Percentiles rank a stretch among this genome's conserved stretches.
Evolutionary conservation across 2,797 vertebrate species (phyloP).

Genomic region (Lacerta viridis): DNA sequence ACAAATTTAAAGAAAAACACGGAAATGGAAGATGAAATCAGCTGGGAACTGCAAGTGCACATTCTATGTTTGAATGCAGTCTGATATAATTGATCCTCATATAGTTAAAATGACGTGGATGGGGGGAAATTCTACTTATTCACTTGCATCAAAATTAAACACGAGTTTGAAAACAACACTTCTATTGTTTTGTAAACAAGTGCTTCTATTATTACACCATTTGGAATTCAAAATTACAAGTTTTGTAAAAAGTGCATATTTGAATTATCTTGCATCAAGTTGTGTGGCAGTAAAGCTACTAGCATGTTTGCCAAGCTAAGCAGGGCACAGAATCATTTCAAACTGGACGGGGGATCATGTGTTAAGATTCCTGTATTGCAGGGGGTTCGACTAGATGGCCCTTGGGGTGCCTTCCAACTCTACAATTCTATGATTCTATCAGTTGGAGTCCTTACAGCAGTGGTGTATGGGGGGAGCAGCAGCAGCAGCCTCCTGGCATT

Average conservation of each 20-base stretch:
- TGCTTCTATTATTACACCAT: not conserved
- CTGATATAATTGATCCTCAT: not conserved
- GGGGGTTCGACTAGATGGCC: too few species aligned
- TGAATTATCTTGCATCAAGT: not conserved
- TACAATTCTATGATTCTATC: too few species aligned
- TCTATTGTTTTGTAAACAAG: not conserved
- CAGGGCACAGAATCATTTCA: too few species aligned
- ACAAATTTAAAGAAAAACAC: not conserved
- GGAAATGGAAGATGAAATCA: constrained; percentile 23
- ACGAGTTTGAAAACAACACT: not conserved
- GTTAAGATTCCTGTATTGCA: too few species aligned
- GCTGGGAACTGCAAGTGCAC: constrained; percentile 20
- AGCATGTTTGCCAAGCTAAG: too few species aligned
- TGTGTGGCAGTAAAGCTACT: too few species aligned
- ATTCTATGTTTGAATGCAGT: not conserved
- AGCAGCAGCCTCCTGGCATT: too few species aligned
- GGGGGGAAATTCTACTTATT: not conserved
- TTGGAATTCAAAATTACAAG: not conserved
- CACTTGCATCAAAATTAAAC: not conserved
- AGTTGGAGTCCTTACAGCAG: not conserved
- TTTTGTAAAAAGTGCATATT: not conserved
- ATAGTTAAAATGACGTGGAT: not conserved
- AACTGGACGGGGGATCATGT: too few species aligned
- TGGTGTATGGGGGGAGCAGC: too few species aligned
- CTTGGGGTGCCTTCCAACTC: too few species aligned